Evolutionary conservation across 2,888 invertebrate species (phyloP).

Genomic region (Limenitis camilla): DNA sequence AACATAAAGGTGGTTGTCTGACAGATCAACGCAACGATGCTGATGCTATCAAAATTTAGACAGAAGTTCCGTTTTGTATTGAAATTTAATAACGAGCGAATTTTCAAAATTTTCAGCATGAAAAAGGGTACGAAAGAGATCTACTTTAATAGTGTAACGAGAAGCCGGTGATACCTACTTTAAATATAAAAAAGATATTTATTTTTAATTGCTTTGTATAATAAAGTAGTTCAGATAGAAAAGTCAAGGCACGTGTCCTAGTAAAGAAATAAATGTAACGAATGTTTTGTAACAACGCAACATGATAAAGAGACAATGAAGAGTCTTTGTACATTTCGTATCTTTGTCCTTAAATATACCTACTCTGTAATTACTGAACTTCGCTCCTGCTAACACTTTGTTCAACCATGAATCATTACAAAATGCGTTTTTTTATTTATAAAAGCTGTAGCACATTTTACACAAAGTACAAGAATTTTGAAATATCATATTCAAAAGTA

Average conservation of each 20-base stretch:
- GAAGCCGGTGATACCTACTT: no score
- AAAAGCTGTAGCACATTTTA: constrained; percentile 9
- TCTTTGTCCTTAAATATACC: constrained; percentile 22
- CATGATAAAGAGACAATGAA: constrained; percentile 30
- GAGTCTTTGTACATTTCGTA: constrained; percentile 24
- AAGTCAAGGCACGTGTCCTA: constrained; percentile 13
- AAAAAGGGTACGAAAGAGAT: no score
- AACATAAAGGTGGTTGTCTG: no score
- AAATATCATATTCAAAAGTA: background rate
- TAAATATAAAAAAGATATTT: no score
- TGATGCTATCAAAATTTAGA: no score
- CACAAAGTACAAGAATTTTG: background rate
- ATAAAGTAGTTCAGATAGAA: constrained; percentile 8
- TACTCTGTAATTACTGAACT: constrained; percentile 15
- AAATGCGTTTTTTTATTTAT: constrained; percentile 23
- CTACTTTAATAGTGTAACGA: no score
- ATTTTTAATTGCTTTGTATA: no score
- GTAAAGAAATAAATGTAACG: constrained; percentile 17
- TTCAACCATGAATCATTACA: constrained; percentile 30
- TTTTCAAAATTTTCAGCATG: no score
- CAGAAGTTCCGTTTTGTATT: no score
- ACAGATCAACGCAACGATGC: no score
- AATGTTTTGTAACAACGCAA: constrained; percentile 29
- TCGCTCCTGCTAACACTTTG: constrained; percentile 29
- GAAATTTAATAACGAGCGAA: no score